Evolutionary conservation across 2,113 vertebrate genomes (phyloP).

Genomic region (Dicerorhinus sumatrensis): DNA sequence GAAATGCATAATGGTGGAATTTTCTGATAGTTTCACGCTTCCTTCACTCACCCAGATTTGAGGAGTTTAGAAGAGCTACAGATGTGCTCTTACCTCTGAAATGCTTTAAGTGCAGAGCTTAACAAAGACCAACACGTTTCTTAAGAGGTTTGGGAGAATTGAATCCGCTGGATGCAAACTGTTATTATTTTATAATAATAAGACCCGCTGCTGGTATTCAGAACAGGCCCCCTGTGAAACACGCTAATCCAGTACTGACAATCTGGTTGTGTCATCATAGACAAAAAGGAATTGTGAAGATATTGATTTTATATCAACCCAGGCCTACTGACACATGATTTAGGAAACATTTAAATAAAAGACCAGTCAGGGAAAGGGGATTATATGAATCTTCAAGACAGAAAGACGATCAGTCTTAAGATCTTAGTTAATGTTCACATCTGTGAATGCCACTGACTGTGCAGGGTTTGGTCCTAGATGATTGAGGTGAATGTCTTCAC

Average conservation of each 20-base stretch:
- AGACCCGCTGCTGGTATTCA: background rate
- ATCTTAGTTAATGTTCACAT: constrained; percentile 43
- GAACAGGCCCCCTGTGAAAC: background rate
- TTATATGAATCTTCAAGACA: constrained; percentile 19
- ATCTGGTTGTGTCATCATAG: background rate
- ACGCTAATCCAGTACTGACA: background rate
- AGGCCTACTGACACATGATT: constrained; percentile 42
- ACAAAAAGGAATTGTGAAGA: constrained; percentile 55
- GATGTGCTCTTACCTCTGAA: background rate
- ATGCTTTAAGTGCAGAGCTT: background rate
- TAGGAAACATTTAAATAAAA: constrained; percentile 65
- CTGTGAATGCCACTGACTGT: background rate
- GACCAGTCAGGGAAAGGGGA: constrained; percentile 12
- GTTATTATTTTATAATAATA: constrained; percentile 17
- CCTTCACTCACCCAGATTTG: background rate
- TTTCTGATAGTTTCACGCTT: background rate
- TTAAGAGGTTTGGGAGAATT: background rate
- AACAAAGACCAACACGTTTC: background rate
- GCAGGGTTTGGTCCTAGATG: background rate
- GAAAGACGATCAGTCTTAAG: background rate
- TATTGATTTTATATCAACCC: constrained; percentile 68
- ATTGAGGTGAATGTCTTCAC: background rate
- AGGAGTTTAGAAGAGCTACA: background rate
- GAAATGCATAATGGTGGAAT: background rate
- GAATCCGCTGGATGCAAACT: background rate